phyloP scores from a whole-genome alignment of 2,888 invertebrate genomes.

The Caenorhabditis sulstoni region DNA sequence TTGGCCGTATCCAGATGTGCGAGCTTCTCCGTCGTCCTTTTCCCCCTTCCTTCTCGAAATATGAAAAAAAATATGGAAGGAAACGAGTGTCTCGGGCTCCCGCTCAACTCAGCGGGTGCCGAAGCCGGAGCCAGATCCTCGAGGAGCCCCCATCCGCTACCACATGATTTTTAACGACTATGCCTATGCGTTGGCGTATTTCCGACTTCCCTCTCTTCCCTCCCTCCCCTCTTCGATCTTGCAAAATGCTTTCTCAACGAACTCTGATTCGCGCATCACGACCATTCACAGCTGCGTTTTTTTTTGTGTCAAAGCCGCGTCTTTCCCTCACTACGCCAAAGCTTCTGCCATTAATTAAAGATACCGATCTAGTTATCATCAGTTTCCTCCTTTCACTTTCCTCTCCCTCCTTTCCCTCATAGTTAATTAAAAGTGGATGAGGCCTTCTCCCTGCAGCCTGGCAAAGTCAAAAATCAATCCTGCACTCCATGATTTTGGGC shows the following conservation, averaged over 20 bases:
- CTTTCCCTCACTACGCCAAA: neutral
- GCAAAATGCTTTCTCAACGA: constrained; percentile 23
- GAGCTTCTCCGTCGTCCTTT: constrained; percentile 25
- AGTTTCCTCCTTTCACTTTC: constrained; percentile 56
- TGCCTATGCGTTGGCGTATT: constrained; percentile 58
- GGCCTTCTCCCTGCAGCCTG: neutral
- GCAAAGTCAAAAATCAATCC: constrained; percentile 9
- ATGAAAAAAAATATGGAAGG: constrained; percentile 47
- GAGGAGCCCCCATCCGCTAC: constrained; percentile 27
- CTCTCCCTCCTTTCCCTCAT: constrained; percentile 21
- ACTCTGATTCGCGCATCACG: constrained; percentile 50
- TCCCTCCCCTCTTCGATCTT: neutral
- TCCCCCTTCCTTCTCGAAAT: constrained; percentile 48
- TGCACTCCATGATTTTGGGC: constrained; percentile 8
- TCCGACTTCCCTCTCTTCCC: no score
- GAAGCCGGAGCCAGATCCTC: constrained; percentile 1
- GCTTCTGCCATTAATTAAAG: constrained; percentile 38
- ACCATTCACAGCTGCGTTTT: constrained; percentile 40
- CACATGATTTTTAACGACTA: constrained; percentile 61
- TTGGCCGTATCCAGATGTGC: constrained; percentile 65
- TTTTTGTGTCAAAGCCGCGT: neutral
- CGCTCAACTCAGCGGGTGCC: neutral
- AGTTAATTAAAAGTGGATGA: constrained; percentile 44
- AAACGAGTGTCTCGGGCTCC: constrained; percentile 14
- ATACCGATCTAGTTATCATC: constrained; percentile 60